phyloP scores from a whole-genome alignment of 2,888 invertebrate species.

The Junonia oenone region DNA sequence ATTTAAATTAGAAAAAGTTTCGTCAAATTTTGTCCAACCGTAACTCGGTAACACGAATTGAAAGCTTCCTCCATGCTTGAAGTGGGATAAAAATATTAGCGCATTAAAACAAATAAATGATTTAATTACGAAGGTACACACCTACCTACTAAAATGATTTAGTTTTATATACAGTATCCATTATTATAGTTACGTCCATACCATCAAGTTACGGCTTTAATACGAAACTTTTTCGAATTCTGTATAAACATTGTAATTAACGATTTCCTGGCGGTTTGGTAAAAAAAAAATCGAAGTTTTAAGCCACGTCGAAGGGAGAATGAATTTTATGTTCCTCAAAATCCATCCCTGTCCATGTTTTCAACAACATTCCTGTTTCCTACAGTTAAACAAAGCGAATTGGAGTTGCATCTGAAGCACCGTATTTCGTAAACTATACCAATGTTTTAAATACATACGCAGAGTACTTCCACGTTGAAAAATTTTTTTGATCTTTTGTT shows the following conservation, averaged over 20 bases:
- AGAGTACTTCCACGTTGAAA: background rate
- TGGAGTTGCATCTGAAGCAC: conserved; percentile 39
- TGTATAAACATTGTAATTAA: background rate
- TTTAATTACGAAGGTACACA: too few species aligned
- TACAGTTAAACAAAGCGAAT: conserved; percentile 36
- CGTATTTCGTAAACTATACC: conserved; percentile 5
- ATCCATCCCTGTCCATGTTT: conserved; percentile 60
- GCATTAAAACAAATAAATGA: too few species aligned
- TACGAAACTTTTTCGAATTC: background rate
- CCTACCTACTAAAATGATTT: too few species aligned
- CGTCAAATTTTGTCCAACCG: too few species aligned
- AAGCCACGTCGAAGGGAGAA: conserved; percentile 34
- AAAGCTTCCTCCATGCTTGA: too few species aligned
- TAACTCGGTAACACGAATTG: too few species aligned
- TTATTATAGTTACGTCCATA: too few species aligned
- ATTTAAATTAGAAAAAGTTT: too few species aligned
- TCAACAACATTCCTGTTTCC: conserved; percentile 59
- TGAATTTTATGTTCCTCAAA: conserved; percentile 69
- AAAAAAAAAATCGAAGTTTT: background rate
- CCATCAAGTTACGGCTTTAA: too few species aligned
- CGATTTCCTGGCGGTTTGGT: background rate
- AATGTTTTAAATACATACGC: background rate
- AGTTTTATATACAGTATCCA: too few species aligned
- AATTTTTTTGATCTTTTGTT: background rate
- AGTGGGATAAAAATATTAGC: too few species aligned